These are phyloP conservation scores for Eira barbara DNA, from an alignment of 2,113 vertebrate genomes.

Conservation along the genomic window DNA sequence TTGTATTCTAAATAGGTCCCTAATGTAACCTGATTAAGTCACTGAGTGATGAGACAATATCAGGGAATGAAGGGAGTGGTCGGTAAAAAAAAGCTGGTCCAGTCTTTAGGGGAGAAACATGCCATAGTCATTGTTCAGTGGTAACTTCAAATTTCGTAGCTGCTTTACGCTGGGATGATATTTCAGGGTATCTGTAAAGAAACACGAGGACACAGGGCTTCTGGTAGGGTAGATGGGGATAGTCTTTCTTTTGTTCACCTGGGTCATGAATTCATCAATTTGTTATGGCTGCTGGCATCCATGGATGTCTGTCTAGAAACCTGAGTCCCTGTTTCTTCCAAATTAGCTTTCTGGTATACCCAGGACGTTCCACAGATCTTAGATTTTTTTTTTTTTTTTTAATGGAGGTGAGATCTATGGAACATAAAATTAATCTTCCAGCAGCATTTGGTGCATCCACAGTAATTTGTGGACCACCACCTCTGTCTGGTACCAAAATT, in stretches of 20 bases:
- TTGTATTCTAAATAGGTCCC: constrained; percentile 7
- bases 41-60: not conserved
- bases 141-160: not conserved
- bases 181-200: not conserved
- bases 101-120: not conserved
- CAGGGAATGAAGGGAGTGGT: not conserved
- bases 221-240: not conserved
- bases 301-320: not conserved
- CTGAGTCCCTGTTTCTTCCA: not conserved
- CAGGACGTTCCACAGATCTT: not conserved
- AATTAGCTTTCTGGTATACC: not conserved
- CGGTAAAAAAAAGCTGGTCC: not conserved
- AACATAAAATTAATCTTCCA: not conserved
- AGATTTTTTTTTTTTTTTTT: not conserved
- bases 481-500: not conserved
- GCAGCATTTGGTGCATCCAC: not conserved
- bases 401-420: not conserved
- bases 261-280: not conserved
- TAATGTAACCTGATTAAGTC: not conserved
- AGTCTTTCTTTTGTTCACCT: not conserved
- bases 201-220: not conserved
- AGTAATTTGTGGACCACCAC: not conserved
- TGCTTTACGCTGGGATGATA: not conserved
- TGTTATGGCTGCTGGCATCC: not conserved
- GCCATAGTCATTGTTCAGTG: not conserved